Base-by-base conservation (phyloP, 2,888 invertebrate species). In the Hecatera dysodea region DNA sequence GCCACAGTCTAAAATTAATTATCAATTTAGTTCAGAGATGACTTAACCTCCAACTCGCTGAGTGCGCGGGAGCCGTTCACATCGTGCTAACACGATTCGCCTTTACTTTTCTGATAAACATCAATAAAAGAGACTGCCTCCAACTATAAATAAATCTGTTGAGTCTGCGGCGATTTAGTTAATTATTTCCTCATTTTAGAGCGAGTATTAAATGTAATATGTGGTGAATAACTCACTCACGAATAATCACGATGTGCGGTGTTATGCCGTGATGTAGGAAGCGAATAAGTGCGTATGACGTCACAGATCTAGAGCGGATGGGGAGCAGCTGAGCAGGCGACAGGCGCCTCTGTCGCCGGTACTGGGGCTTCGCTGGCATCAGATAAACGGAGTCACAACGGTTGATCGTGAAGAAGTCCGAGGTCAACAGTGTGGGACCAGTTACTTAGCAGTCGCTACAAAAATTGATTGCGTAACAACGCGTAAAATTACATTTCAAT, bases 101-200 rank as follows among this genome's bases (percentile, higher is more conserved):
- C 64, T 61, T 77, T 75, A 71, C 12, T 44, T 73, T 77, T 76
- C 59, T 64, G 59, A 64, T 76, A 62, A 67, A 24, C 61, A 63
- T 50, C 62, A 70, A 56, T 50, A 39, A 56, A 55, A 56, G 36
- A 72, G 67, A 72, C 50, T 62, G 61, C 24, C 29, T 48, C 9
- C 59, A 52, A 67, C 50, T 64, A 33, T 73, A 56, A 50, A 64
- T 55, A 73, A 52, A 60, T 63, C 46, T 33, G 56, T 61, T n/a
- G 55, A 59, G 50, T 36, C 19, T 12, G 22, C 46, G 50, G 50
- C 59, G 17, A 73, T 56, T 78, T 63, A 52, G 50, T 64, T 71
- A 55, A 77, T 71, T 48, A 67, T 44, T 82, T 80, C 73, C 72
- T 80, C 53, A 48, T 82, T 69, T 55, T 50, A 63, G 59, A 72